phyloP scores from a whole-genome alignment of 2,113 vertebrate genomes.

The Oplegnathus fasciatus region DNA sequence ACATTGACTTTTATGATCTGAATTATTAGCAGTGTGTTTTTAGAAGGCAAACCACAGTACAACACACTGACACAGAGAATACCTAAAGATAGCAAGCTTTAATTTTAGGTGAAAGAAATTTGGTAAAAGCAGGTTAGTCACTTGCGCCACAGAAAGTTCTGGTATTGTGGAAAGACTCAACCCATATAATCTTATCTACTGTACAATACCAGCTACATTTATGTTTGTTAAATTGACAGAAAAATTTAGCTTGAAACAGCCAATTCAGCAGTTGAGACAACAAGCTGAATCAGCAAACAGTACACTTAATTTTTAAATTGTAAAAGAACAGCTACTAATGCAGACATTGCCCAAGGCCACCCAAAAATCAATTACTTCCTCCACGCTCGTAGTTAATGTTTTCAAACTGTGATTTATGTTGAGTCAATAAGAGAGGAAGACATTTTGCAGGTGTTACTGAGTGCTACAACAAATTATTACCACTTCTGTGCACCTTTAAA shows the following conservation, averaged over 20 bases:
- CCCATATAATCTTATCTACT: background rate
- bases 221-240: background rate
- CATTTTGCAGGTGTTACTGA: background rate
- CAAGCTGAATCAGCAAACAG: slow-evolving; percentile 1
- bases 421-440: background rate
- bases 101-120: background rate
- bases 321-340: background rate
- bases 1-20: slow-evolving; percentile 3
- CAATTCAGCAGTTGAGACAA: background rate
- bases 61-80: background rate
- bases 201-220: background rate
- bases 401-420: background rate
- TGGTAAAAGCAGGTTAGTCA: background rate
- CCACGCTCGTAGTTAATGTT: background rate
- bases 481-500: background rate
- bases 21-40: background rate
- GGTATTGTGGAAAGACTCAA: background rate
- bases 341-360: background rate
- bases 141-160: background rate
- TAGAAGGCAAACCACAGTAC: background rate
- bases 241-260: background rate
- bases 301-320: background rate
- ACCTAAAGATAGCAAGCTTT: background rate
- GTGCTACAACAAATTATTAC: background rate
- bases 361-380: background rate